phyloP scores from a whole-genome alignment of 2,113 vertebrate genomes.

The Vireo altiloquus region DNA sequence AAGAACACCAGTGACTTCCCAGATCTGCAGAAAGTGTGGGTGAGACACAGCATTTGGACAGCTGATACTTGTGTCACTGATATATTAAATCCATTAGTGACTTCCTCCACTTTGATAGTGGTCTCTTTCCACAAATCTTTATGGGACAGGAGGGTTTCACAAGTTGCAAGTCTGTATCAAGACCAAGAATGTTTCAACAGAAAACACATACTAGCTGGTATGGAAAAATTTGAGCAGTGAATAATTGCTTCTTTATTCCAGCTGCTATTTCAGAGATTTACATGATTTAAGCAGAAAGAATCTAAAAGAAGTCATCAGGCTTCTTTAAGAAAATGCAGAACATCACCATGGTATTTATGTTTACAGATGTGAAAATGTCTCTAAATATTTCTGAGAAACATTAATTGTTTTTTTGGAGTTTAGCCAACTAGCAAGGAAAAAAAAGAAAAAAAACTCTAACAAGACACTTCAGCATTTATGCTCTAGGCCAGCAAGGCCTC shows the following conservation, averaged over 20 bases:
- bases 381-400: background rate
- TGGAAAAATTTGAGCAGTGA: background rate
- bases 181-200: background rate
- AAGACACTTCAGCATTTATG: background rate
- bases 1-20: background rate
- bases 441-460: accelerated
- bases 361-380: background rate
- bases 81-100: background rate
- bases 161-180: background rate
- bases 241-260: slow-evolving; percentile 16
- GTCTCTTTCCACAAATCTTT: background rate
- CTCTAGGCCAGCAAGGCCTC: background rate
- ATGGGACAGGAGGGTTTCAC: background rate
- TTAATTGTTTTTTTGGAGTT: background rate
- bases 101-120: background rate
- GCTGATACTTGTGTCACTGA: background rate
- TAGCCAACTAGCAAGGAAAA: background rate
- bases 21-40: background rate
- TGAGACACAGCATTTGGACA: background rate
- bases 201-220: background rate
- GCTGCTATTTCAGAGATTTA: slow-evolving; percentile 14
- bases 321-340: background rate
- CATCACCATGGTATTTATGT: background rate
- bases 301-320: background rate
- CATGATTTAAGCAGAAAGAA: background rate